Evolutionary conservation across 2,797 vertebrate species (phyloP).

Genomic region (Graptemys geographica): DNA sequence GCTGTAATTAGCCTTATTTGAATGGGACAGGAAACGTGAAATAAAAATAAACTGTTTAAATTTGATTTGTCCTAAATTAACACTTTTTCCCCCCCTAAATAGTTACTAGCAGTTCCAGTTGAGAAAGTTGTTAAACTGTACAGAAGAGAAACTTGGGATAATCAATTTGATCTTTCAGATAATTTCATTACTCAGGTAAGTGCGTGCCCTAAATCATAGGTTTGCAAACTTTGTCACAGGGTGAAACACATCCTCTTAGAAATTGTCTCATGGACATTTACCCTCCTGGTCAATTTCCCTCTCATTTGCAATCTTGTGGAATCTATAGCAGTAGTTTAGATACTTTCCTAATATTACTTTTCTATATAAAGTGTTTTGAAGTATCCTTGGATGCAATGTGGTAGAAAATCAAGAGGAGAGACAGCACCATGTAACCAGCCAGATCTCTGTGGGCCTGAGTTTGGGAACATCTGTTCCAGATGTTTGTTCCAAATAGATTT

Average conservation of each 20-base stretch:
- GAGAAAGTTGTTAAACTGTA: slow-evolving; percentile 90
- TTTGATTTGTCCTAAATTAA: background rate
- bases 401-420: background rate
- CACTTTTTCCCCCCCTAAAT: slow-evolving; percentile 27
- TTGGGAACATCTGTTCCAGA: slow-evolving; percentile 31
- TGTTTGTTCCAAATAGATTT: background rate
- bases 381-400: background rate
- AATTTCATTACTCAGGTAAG: slow-evolving; percentile 88
- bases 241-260: background rate
- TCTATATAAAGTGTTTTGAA: background rate
- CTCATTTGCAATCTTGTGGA: background rate
- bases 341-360: too few relatives aligned
- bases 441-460: background rate
- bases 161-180: slow-evolving; percentile 85
- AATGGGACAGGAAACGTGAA: background rate
- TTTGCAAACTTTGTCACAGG: background rate
- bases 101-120: slow-evolving; percentile 94
- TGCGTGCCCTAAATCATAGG: slow-evolving; percentile 14
- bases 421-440: background rate
- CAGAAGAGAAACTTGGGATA: slow-evolving; percentile 89
- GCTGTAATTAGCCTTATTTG: background rate
- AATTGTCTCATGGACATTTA: background rate
- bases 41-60: background rate
- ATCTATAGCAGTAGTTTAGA: background rate
- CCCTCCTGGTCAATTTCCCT: background rate